phyloP scores from a whole-genome alignment of 2,888 invertebrate species.

The Ecdyonurus torrentis region DNA sequence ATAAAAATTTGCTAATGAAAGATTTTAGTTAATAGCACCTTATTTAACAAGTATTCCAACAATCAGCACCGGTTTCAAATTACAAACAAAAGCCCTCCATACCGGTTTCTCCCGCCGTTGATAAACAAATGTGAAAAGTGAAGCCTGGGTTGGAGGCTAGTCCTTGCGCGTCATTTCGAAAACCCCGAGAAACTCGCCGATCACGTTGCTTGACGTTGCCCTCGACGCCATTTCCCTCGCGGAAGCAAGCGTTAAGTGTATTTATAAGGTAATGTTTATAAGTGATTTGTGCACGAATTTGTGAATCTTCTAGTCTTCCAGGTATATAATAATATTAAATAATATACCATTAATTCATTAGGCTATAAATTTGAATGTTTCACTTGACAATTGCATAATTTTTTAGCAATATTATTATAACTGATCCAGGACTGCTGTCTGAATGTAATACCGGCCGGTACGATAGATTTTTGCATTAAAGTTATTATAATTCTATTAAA shows the following conservation, averaged over 20 bases:
- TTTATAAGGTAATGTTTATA: conserved; percentile 38
- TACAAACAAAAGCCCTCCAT: background rate
- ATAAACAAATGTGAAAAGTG: background rate
- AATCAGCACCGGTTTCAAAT: background rate
- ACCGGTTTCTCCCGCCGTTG: background rate
- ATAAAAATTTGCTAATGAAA: no score
- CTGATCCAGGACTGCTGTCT: background rate
- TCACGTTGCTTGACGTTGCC: conserved; percentile 4
- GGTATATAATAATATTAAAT: background rate
- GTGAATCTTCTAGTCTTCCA: background rate
- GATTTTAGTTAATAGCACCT: background rate
- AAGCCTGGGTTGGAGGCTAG: conserved; percentile 16
- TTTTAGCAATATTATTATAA: background rate
- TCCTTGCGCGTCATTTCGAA: conserved; percentile 65
- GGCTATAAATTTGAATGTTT: background rate
- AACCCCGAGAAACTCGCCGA: conserved; percentile 32
- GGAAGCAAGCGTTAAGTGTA: conserved; percentile 31
- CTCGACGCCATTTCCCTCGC: conserved; percentile 49
- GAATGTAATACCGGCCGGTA: background rate
- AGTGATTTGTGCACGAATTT: background rate
- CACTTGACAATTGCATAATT: background rate
- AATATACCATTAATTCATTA: background rate
- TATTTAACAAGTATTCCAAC: background rate
- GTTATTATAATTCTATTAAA: no score
- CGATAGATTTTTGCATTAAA: no score